Conservation (phyloP, 1,140 invertebrate genomes). For the Philaenus spumarius region DNA sequence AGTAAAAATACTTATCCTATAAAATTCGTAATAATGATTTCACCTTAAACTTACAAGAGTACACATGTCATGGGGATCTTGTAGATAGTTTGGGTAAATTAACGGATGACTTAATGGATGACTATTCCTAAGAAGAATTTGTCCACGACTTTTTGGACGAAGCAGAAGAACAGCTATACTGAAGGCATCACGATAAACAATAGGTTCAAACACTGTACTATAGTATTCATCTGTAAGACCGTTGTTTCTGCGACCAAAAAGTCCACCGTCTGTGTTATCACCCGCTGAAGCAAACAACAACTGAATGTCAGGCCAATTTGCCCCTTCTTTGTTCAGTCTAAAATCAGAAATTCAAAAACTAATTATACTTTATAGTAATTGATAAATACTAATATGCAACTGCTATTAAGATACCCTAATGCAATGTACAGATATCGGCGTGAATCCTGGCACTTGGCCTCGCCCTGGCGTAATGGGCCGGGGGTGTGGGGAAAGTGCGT, state of each 20-base stretch:
- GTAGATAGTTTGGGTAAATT: slow-evolving; percentile 76
- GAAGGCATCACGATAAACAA: slow-evolving; percentile 58
- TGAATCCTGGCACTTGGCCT: no score
- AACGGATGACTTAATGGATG: slow-evolving; percentile 65
- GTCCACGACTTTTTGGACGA: slow-evolving; percentile 62
- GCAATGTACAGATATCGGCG: no score
- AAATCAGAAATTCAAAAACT: no score
- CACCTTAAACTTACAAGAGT: slow-evolving; percentile 50
- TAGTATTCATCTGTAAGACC: slow-evolving; percentile 59
- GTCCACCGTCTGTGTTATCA: slow-evolving; percentile 68
- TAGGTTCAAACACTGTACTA: slow-evolving; percentile 55
- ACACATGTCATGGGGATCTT: slow-evolving; percentile 58
- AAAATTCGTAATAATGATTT: no score
- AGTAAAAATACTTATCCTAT: no score
- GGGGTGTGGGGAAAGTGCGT: no score
- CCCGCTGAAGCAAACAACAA: slow-evolving; percentile 60
- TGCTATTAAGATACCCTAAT: no score
- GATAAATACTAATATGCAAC: no score
- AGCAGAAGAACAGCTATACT: slow-evolving; percentile 58
- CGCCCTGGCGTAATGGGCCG: no score
- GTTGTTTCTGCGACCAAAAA: slow-evolving; percentile 55
- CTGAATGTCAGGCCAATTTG: slow-evolving; percentile 71
- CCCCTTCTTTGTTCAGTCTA: slow-evolving; percentile 31
- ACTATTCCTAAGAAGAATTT: slow-evolving; percentile 52
- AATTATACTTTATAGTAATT: no score